These are phyloP conservation scores for Falco columbarius DNA, from an alignment of 2,797 vertebrate species.

Conservation along the genomic window DNA sequence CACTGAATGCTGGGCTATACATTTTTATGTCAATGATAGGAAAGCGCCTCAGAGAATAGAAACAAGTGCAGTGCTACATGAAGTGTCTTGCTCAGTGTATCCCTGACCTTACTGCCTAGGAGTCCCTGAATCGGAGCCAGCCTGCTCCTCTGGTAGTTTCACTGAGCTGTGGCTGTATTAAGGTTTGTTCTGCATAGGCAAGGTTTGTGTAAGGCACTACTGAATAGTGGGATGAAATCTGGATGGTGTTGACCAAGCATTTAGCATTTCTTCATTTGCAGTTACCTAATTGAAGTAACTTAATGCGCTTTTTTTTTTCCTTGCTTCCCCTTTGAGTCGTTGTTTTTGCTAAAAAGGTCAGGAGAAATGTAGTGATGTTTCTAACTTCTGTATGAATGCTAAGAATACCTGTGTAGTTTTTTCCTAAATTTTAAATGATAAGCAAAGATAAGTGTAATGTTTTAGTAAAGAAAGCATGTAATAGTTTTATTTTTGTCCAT, in stretches of 20 bases:
- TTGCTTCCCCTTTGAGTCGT: background rate
- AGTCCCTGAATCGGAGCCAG: background rate
- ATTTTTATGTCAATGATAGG: constrained; percentile 37
- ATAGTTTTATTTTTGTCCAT: background rate
- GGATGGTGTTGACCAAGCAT: background rate
- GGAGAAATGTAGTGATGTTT: background rate
- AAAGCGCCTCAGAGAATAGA: constrained; percentile 32
- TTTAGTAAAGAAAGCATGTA: background rate
- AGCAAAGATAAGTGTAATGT: background rate
- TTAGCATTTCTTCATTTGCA: background rate
- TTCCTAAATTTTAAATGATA: background rate
- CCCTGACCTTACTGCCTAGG: background rate
- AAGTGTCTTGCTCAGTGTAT: background rate
- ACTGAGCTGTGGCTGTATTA: background rate
- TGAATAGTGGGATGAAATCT: background rate
- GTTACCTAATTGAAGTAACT: background rate
- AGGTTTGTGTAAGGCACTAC: background rate
- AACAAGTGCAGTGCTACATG: background rate
- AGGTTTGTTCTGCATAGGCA: background rate
- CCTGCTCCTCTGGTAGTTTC: background rate
- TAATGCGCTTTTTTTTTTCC: background rate
- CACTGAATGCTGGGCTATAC: background rate
- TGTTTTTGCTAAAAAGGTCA: background rate
- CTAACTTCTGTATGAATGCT: background rate
- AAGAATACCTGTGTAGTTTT: background rate